phyloP scores from a whole-genome alignment of 2,888 invertebrate genomes.

The Torymus auratus region DNA sequence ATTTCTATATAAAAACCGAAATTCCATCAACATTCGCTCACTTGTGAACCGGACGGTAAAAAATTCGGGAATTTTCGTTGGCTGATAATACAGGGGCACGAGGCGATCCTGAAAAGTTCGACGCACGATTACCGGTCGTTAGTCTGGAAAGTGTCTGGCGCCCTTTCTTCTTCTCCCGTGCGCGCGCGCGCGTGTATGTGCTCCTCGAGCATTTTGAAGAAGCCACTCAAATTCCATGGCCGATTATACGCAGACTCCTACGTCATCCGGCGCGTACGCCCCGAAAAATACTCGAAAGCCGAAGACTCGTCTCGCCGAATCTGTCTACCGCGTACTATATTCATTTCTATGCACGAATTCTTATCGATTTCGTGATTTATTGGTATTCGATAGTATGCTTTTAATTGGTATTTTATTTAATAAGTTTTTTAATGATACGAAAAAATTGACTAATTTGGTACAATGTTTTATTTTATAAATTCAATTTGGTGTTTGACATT shows the following conservation, averaged over 20 bases:
- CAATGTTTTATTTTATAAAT: no score
- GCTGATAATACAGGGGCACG: not conserved
- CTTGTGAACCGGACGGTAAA: not conserved
- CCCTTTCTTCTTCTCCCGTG: conserved; percentile 34
- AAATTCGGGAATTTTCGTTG: not conserved
- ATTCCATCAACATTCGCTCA: no score
- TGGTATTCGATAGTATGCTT: no score
- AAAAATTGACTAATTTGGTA: no score
- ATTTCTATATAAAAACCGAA: no score
- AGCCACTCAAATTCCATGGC: conserved; percentile 51
- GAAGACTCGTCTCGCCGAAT: not conserved
- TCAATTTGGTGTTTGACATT: no score
- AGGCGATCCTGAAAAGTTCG: conserved; percentile 51
- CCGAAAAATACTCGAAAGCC: conserved; percentile 9
- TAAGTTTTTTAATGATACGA: no score
- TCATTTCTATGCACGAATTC: no score
- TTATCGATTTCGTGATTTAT: no score
- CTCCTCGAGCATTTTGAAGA: conserved; percentile 44
- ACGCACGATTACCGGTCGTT: conserved; percentile 57
- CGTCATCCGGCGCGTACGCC: conserved; percentile 27
- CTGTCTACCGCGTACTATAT: not conserved
- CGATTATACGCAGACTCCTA: conserved; percentile 35
- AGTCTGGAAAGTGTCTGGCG: conserved; percentile 58
- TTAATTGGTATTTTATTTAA: no score
- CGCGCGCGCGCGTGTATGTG: not conserved